Conservation (phyloP, 2,888 invertebrate species). For the Sinhomidia bicolor region DNA sequence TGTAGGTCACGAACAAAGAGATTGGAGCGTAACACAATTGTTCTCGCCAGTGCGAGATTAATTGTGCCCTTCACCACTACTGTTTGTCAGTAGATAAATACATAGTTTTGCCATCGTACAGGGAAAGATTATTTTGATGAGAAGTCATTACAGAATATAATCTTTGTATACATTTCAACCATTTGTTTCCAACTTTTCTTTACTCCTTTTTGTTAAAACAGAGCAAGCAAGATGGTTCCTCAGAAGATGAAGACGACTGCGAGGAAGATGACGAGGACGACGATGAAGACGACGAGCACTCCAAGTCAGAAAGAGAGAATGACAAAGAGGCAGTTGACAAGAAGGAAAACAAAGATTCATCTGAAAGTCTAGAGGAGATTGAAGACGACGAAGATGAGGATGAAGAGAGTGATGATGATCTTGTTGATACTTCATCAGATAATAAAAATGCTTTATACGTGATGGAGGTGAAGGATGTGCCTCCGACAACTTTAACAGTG, state of each 20-base stretch:
- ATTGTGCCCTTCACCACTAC: conserved; percentile 13
- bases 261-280: conserved; percentile 46
- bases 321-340: conserved; percentile 37
- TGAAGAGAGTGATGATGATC: conserved; percentile 69
- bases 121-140: background rate
- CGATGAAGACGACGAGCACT: conserved; percentile 51
- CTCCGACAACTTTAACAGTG: conserved; percentile 55
- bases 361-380: conserved; percentile 67
- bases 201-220: background rate
- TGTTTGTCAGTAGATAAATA: background rate
- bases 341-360: conserved; percentile 41
- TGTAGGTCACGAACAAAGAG: conserved; percentile 57
- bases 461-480: conserved; percentile 48
- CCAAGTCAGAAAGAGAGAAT: conserved; percentile 28
- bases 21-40: background rate
- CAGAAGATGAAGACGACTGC: conserved; percentile 15
- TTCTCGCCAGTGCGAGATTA: background rate
- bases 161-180: background rate
- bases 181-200: background rate
- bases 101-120: too few species aligned
- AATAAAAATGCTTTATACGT: conserved; percentile 67
- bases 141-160: background rate
- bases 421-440: conserved; percentile 26
- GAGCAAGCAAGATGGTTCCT: conserved; percentile 12
- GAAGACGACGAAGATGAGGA: conserved; percentile 77